Base-by-base conservation (phyloP, 2,113 vertebrate species). In the Genyomyrus donnyi region DNA sequence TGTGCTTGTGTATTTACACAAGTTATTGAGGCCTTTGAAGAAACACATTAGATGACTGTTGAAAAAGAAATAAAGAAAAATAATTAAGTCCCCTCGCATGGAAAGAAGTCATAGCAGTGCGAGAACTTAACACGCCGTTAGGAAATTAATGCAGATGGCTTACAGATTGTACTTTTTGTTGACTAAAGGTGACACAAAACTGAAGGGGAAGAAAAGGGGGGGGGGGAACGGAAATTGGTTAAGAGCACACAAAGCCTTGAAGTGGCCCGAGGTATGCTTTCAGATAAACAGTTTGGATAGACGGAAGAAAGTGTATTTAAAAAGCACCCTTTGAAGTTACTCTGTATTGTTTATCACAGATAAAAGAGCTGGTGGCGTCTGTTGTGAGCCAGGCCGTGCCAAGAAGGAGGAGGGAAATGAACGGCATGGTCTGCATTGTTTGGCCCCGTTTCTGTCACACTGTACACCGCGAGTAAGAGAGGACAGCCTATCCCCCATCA, bases 321-420 rank as follows among this genome's bases (percentile, higher is more conserved):
- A 93, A 94, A 92, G 70, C 74, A 88, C 93, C 91, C 89, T 95
- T 94, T 95, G 94, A 94, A 93, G 94, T 93, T 91, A 91, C 90
- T 91, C 92, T 91, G 92, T 89, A 94, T 94, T 94, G 94, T 94
- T 94, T 92, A 91, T 85, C 53, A 74, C 66, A 92, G 93, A 95
- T 95, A 93, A 95, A 95, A 95, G 94, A 91, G 92, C 90, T 93
- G 92, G 92, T 93, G 93, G 31, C 39, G 83, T 46, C 90, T 90
- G 90, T 92, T 91, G 91, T 92, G 48, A 42, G 62, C 8, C 56
- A 31, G 85, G 70, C 70, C 11, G 2, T 77, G 87, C 45, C 62
- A 42, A 42, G 53, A 84, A 88, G 27, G n/a, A 6, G 80, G 83
- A 31, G 89, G 13, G 53, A 58, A 91, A 93, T 90, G 92, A 91